Conservation (phyloP, 2,888 invertebrate genomes). For the Ophion obscuratus region DNA sequence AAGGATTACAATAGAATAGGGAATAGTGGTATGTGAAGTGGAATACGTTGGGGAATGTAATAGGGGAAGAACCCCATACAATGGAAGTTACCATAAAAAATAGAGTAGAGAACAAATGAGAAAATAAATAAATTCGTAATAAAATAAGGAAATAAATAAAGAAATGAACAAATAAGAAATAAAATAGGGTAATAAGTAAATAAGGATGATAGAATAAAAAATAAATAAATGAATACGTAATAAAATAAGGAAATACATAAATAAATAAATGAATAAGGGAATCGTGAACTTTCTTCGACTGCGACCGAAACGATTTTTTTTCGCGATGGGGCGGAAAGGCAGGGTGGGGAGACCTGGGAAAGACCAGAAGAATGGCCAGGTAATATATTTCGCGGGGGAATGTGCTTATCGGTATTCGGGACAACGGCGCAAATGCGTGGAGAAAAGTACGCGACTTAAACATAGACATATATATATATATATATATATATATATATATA, state of each 20-base stretch:
- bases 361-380: conserved; percentile 62
- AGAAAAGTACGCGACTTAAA: conserved; percentile 14
- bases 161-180: too few relatives aligned
- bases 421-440: conserved; percentile 32
- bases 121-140: too few relatives aligned
- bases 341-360: conserved; percentile 51
- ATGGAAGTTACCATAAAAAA: too few relatives aligned
- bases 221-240: background rate
- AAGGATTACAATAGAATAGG: too few relatives aligned
- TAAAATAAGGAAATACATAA: background rate
- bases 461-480: background rate
- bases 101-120: too few relatives aligned
- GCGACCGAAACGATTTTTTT: background rate
- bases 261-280: background rate
- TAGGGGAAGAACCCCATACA: too few relatives aligned
- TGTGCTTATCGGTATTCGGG: conserved; percentile 61
- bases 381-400: conserved; percentile 42
- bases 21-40: too few relatives aligned
- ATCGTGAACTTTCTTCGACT: background rate
- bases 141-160: too few relatives aligned
- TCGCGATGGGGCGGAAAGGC: background rate
- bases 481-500: conserved; percentile 8
- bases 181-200: too few relatives aligned
- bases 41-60: too few relatives aligned
- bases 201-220: background rate